Base-by-base conservation (phyloP, 2,888 invertebrate species). In the Caenorhabditis zanzibari region DNA sequence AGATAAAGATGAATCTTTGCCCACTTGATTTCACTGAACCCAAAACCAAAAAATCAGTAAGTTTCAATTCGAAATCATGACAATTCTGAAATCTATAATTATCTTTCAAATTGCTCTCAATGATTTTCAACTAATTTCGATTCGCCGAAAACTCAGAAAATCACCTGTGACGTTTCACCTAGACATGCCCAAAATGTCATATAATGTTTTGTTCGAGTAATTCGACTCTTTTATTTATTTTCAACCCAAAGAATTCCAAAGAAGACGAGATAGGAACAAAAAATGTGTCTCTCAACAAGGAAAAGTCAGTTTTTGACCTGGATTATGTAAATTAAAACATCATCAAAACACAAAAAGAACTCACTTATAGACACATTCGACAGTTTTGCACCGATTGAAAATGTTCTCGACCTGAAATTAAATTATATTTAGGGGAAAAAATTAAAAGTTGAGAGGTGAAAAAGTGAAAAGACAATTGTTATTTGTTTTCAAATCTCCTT, bases 361-460 rank as follows among this genome's bases (percentile, higher is more conserved):
- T 71, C 24, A 77, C 77, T 56, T 77, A 77, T 77, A 77, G 10
- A 77, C 69, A 28, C 77, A 77, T 77, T 77, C 68, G 44, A 77
- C 26, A 24, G 77, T 68, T 22, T 49, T 69, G 58, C 77, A 77
- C 22, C 69, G 69, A 61, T 63, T 69, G 63, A 77, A 69, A 49
- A 77, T 69, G 35, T 41, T 77, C 54, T 77, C 77, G 68, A 77
- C 77, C 77, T 77, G 76, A 19, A 71, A 77, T 12, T 22, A 66
- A 64, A 26, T 63, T 3, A 24, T 61, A 56, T 26, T 44, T 24
- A 16, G 19, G 38, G 16, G 22, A 35, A 38, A 28, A 22, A 41
- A 26, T 61, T 44, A 14, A n/a, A 24, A 38, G 19, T 35, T 22
- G 35, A 35, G 32, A 68, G 12, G 24, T 38, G 24, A 24, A 61